A percentile compares a stretch with the other conserved stretches of the same genome.
Conservation (phyloP, 2,888 invertebrate genomes). For the Stenichneumon culpator region DNA sequence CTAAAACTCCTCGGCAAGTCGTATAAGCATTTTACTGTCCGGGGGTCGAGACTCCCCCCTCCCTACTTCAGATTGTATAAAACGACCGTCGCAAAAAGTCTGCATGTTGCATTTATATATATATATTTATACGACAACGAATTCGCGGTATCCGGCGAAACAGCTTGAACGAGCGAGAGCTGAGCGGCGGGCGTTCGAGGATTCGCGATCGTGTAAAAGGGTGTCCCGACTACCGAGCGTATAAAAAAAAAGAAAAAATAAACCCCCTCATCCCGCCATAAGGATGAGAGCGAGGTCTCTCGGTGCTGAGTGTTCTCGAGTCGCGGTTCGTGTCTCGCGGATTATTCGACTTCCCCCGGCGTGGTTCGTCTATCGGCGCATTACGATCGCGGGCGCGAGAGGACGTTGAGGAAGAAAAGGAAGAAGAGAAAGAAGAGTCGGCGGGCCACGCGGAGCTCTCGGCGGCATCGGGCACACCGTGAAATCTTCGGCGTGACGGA, state of each 20-base stretch:
- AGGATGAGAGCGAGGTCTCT: conserved; percentile 9
- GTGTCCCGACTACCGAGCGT: conserved; percentile 16
- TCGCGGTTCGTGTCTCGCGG: neutral
- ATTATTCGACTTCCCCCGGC: conserved; percentile 42
- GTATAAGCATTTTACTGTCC: conserved; percentile 36
- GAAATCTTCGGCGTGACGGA: conserved; percentile 73
- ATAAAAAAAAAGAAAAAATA: conserved; percentile 35
- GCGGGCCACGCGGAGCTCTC: conserved; percentile 52
- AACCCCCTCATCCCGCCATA: neutral
- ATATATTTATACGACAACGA: conserved; percentile 13
- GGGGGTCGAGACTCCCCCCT: neutral
- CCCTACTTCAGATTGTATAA: conserved; percentile 5
- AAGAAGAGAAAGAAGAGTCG: conserved; percentile 69
- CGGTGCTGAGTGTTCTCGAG: conserved; percentile 20
- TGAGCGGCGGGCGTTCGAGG: neutral
- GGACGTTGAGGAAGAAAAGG: conserved; percentile 20
- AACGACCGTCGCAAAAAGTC: conserved; percentile 15
- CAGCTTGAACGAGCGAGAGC: conserved; percentile 5
- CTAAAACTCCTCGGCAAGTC: conserved; percentile 18
- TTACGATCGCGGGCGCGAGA: conserved; percentile 41
- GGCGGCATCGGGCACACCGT: conserved; percentile 32
- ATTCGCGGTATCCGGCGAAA: conserved; percentile 42
- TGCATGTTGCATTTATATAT: conserved; percentile 8
- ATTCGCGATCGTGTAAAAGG: conserved; percentile 42
- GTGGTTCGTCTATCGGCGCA: conserved; percentile 55